Evolutionary conservation across 2,888 invertebrate species (phyloP).

Genomic region (Choreutis nemorana): DNA sequence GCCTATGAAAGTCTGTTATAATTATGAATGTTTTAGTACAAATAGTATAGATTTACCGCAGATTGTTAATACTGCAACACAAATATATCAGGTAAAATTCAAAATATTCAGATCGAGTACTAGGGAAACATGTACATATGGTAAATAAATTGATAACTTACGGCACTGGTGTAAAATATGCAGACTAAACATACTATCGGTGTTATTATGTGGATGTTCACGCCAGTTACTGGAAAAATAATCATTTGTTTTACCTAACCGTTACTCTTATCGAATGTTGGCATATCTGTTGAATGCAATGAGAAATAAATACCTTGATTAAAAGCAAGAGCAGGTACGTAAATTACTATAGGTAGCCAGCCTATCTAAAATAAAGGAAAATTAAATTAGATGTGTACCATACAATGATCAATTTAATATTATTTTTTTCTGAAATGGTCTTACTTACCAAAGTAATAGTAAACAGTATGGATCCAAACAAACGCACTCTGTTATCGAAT

Average conservation of each 20-base stretch:
- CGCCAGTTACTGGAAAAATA: constrained; percentile 76
- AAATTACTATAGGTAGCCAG: constrained; percentile 81
- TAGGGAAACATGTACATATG: constrained; percentile 6
- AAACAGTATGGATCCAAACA: constrained; percentile 76
- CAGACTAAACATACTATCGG: constrained; percentile 84
- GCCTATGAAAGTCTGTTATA: too few species aligned
- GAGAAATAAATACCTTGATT: constrained; percentile 71
- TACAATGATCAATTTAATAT: neutral
- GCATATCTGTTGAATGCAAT: neutral
- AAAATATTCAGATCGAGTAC: neutral
- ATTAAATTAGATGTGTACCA: neutral
- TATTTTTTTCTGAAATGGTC: neutral
- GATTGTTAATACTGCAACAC: neutral
- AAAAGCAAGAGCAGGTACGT: constrained; percentile 80
- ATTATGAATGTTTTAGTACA: too few species aligned
- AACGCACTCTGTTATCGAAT: constrained; percentile 72
- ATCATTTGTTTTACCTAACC: neutral
- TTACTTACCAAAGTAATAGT: constrained; percentile 72
- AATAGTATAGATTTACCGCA: too few species aligned
- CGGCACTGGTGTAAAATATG: constrained; percentile 86
- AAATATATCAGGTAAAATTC: neutral
- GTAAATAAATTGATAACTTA: too few species aligned
- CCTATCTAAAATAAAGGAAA: constrained; percentile 64
- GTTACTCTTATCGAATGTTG: neutral
- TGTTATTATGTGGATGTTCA: constrained; percentile 81